phyloP scores from a whole-genome alignment of 2,888 invertebrate genomes.

The Hyposoter didymator region DNA sequence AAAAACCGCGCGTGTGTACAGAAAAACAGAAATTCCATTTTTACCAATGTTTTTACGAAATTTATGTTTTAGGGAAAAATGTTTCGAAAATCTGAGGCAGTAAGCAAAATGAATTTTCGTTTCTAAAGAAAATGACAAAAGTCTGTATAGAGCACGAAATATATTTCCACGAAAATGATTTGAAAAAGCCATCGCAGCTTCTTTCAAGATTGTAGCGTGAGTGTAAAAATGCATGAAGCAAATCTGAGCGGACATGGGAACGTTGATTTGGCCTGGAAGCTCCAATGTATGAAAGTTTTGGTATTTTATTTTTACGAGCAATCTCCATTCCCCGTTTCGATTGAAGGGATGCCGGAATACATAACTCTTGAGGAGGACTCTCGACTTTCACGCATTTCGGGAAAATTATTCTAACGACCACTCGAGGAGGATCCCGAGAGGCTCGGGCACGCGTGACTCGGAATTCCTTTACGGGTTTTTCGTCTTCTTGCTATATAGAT shows the following conservation, averaged over 20 bases:
- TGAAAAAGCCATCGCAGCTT: background rate
- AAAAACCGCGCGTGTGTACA: slow-evolving; percentile 25
- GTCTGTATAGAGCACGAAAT: background rate
- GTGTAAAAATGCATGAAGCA: slow-evolving; percentile 4
- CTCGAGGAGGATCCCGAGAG: slow-evolving; percentile 60
- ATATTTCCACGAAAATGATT: background rate
- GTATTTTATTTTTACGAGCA: slow-evolving; percentile 37
- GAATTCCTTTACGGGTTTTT: slow-evolving; percentile 69
- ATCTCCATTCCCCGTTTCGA: slow-evolving; percentile 50
- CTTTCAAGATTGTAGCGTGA: too few relatives aligned
- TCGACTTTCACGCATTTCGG: slow-evolving; percentile 64
- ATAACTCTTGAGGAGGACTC: slow-evolving; percentile 39
- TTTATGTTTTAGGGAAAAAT: background rate
- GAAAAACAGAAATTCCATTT: slow-evolving; percentile 20
- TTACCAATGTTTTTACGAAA: slow-evolving; percentile 34
- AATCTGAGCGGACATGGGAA: slow-evolving; percentile 1
- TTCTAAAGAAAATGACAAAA: background rate
- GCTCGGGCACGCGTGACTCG: slow-evolving; percentile 66
- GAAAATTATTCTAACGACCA: slow-evolving; percentile 71
- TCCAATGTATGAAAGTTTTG: slow-evolving; percentile 31
- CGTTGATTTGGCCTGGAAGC: slow-evolving; percentile 6
- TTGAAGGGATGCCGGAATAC: slow-evolving; percentile 29
- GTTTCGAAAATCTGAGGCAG: background rate
- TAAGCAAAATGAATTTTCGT: background rate
- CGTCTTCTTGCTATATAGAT: slow-evolving; percentile 44